phyloP scores from a whole-genome alignment of 2,113 vertebrate genomes.

The Tretioscincus oriximinensis region DNA sequence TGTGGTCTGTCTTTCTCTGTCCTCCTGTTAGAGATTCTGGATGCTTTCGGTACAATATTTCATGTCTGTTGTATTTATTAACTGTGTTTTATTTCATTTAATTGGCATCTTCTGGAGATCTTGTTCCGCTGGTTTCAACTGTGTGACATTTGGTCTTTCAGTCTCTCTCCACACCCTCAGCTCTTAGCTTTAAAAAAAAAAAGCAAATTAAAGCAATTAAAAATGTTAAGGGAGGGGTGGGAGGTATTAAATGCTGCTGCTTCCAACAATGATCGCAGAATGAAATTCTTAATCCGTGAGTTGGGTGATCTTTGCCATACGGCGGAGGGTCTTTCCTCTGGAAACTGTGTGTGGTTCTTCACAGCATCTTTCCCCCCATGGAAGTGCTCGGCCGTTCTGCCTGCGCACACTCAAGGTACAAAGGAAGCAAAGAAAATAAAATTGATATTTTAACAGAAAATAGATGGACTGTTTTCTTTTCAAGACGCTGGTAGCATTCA shows the following conservation, averaged over 20 bases:
- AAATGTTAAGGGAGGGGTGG: conserved; percentile 27
- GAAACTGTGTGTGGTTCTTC: conserved; percentile 36
- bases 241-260: conserved; percentile 41
- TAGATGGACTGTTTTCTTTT: background rate
- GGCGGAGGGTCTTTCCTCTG: conserved; percentile 36
- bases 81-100: conserved; percentile 54
- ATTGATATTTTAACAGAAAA: conserved; percentile 48
- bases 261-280: conserved; percentile 36
- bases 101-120: conserved; percentile 55
- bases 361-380: conserved; percentile 46
- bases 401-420: conserved; percentile 46
- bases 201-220: conserved; percentile 56
- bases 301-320: background rate
- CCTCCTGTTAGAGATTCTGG: conserved; percentile 61
- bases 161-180: conserved; percentile 40
- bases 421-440: conserved; percentile 49
- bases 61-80: conserved; percentile 74
- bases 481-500: background rate
- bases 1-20: conserved; percentile 63
- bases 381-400: conserved; percentile 45
- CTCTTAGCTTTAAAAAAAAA: conserved; percentile 53
- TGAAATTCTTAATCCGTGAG: conserved; percentile 20
- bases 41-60: conserved; percentile 73
- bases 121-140: conserved; percentile 46
- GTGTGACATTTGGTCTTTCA: conserved; percentile 53